Conservation (phyloP, 2,113 vertebrate genomes). For the Xiphophorus maculatus region DNA sequence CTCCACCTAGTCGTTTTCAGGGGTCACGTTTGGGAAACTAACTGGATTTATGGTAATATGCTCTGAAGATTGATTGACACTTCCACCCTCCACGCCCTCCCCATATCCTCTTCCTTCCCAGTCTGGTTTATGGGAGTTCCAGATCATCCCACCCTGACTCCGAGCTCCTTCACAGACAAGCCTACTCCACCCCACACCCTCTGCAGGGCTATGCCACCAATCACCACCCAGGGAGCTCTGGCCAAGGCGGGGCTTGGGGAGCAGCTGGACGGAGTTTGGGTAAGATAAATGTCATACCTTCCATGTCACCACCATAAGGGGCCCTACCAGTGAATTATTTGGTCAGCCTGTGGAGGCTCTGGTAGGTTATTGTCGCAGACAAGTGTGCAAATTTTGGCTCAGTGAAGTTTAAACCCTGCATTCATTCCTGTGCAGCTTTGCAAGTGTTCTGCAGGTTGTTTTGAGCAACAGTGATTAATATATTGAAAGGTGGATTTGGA, state of each 20-base stretch:
- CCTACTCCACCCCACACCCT: conserved; percentile 93
- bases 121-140: conserved; percentile 94
- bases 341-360: conserved; percentile 35
- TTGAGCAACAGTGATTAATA: not conserved
- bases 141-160: conserved; percentile 93
- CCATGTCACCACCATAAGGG: conserved; percentile 62
- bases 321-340: conserved; percentile 60
- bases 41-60: conserved; percentile 42
- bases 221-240: conserved; percentile 93
- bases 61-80: conserved; percentile 53
- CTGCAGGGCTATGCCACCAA: conserved; percentile 97
- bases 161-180: conserved; percentile 93
- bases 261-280: conserved; percentile 85
- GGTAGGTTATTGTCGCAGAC: conserved; percentile 49
- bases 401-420: conserved; percentile 16
- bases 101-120: conserved; percentile 47
- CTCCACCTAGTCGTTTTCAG: not conserved
- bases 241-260: conserved; percentile 83
- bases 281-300: conserved; percentile 79
- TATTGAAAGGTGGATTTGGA: not conserved
- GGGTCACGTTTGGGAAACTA: conserved; percentile 30
- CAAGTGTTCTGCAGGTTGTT: not conserved
- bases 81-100: conserved; percentile 18
- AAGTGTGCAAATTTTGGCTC: conserved; percentile 46
- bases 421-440: conserved; percentile 2